Base-by-base conservation (phyloP, 1,140 invertebrate genomes). In the Cydia pomonella region DNA sequence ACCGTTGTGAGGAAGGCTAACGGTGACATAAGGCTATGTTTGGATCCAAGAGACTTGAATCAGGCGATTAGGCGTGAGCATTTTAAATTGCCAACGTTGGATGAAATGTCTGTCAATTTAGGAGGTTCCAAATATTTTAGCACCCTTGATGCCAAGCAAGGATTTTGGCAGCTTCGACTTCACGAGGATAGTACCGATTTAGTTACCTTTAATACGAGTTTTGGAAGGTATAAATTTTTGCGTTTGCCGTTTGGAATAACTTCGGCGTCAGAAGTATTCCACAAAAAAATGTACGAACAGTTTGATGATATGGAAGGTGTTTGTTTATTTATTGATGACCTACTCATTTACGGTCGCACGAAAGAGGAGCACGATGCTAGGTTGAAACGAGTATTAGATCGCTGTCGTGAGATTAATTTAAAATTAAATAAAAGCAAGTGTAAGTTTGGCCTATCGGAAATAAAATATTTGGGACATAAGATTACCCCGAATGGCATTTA, bases 41-140 rank as follows among this genome's bases (percentile, higher is more conserved):
- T 94, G 21, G 93, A 94, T 80, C 93, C 93, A 5, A 83, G 77
- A 69, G 85, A 92, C 64, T 82, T 94, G 69, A 94, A 94, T 84
- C 82, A 82, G 76, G 79, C 74, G 6, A 88, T 94, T 10, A 86
- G 86, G 78, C 73, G 92, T 25, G 81, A 87, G 76, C 81, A 86
- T 75, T 87, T 84, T 83, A 82, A 81, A 41, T 82, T 94, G 21
- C 87, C 91, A 16, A 93, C 84, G 6, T 73, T 89, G 25, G 90
- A 93, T 38, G 87, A 93, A 73, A 82, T 93, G 44, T 84, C 83
- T 27, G 73, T 75, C 12, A 83, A 86, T 75, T 75, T 94, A 53
- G 47, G 47, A 62, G 85, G 84, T 21, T 81, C 86, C 69, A 87
- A 82, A 81, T 75, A 86, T 64, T 94, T 94, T 79, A 87, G 84